Evolutionary conservation across 2,113 vertebrate genomes (phyloP).

Genomic region (Typhlomys cinereus): DNA sequence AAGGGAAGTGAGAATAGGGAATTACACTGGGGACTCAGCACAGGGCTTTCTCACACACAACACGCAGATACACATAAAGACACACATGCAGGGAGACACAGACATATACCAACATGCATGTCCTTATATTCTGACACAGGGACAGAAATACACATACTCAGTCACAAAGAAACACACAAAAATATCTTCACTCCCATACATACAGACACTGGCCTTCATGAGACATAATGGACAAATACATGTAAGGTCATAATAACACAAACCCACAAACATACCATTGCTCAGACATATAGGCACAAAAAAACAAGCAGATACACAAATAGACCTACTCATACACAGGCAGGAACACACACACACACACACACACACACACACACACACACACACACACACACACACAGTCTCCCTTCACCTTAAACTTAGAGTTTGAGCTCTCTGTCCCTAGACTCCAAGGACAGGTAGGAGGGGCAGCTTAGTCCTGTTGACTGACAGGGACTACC

Average conservation of each 20-base stretch:
- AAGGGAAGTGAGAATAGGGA: constrained; percentile 95
- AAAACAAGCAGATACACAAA: neutral
- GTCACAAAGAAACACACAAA: neutral
- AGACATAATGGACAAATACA: neutral
- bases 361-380: neutral
- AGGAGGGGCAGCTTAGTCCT: fast-evolving
- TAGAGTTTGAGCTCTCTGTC: neutral
- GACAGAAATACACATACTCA: neutral
- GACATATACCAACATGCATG: neutral
- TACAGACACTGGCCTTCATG: neutral
- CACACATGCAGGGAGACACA: neutral
- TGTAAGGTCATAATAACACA: too few relatives aligned
- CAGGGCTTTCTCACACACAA: neutral
- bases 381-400: too few relatives aligned
- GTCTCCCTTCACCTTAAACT: constrained; percentile 29
- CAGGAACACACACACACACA: neutral
- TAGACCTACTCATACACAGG: too few relatives aligned
- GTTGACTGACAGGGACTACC: fast-evolving
- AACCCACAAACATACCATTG: neutral
- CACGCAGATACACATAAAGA: neutral
- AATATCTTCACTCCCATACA: neutral
- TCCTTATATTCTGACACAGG: neutral
- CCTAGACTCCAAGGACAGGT: fast-evolving
- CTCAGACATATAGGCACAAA: neutral
- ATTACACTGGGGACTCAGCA: constrained; percentile 81